Evolutionary conservation across 2,113 vertebrate species (phyloP).

Genomic region (Electrona antarctica): DNA sequence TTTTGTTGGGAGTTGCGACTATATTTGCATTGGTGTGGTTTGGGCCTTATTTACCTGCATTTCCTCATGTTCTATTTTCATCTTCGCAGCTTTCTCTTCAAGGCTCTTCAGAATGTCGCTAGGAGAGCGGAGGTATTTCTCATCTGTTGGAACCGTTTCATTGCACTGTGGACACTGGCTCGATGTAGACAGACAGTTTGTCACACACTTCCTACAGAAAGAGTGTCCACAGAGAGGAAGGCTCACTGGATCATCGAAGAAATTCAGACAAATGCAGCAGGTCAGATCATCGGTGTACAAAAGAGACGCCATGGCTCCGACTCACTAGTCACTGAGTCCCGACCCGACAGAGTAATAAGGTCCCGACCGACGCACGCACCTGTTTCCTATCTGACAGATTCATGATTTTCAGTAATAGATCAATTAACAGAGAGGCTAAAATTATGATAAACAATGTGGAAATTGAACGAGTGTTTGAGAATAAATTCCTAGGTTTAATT

Average conservation of each 20-base stretch:
- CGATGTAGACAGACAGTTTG: neutral
- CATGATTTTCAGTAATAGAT: too few relatives aligned
- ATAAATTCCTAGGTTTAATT: too few relatives aligned
- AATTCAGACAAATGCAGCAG: conserved; percentile 61
- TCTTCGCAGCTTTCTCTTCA: conserved; percentile 21
- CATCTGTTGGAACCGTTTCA: neutral
- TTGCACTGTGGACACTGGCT: conserved; percentile 60
- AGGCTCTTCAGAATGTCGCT: conserved; percentile 49
- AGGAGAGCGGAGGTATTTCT: conserved; percentile 26
- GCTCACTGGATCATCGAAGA: conserved; percentile 68
- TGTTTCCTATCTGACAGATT: neutral
- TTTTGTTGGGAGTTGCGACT: too few relatives aligned
- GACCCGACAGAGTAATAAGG: too few relatives aligned
- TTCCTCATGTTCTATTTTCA: neutral
- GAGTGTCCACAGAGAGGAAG: conserved; percentile 69
- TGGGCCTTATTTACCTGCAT: conserved; percentile 8
- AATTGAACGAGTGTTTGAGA: too few relatives aligned
- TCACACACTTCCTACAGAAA: conserved; percentile 66
- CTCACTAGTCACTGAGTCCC: too few relatives aligned
- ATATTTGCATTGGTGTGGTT: too few relatives aligned
- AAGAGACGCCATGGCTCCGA: conserved; percentile 41
- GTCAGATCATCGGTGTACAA: conserved; percentile 48
- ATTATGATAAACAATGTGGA: too few relatives aligned
- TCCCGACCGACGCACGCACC: too few relatives aligned
- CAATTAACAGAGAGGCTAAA: too few relatives aligned